Percentiles rank a stretch among this genome's conserved stretches.
Evolutionary conservation across 2,797 vertebrate genomes (phyloP).

Genomic region (Spea hammondii): DNA sequence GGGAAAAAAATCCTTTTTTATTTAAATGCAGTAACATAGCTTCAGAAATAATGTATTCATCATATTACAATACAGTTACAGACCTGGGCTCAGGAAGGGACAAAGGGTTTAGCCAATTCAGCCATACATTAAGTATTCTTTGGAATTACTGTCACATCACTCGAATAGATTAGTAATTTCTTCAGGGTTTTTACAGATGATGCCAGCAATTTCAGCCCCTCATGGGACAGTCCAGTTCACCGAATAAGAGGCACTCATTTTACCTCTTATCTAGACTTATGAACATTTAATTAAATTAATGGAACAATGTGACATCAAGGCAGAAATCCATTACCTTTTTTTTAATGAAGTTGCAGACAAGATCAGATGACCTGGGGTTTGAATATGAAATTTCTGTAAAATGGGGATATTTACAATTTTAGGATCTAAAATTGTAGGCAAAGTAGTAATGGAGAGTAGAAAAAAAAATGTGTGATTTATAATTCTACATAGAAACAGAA

Average conservation of each 20-base stretch:
- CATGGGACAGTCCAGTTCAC: conserved; percentile 45
- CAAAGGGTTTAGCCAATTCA: conserved; percentile 44
- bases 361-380: background rate
- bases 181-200: conserved; percentile 57
- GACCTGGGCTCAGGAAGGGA: conserved; percentile 42
- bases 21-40: conserved; percentile 26
- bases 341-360: conserved; percentile 56
- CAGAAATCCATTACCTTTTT: conserved; percentile 57
- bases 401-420: too few species aligned
- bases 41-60: conserved; percentile 29
- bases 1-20: conserved; percentile 2
- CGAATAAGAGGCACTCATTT: conserved; percentile 45
- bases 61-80: conserved; percentile 14
- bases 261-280: conserved; percentile 48
- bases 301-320: conserved; percentile 55
- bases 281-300: conserved; percentile 61
- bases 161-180: conserved; percentile 60
- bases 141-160: conserved; percentile 56
- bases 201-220: conserved; percentile 53
- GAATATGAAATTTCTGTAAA: conserved; percentile 48
- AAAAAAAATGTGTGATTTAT: too few species aligned
- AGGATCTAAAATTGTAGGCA: too few species aligned
- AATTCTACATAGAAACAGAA: too few species aligned
- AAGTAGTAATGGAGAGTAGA: too few species aligned
- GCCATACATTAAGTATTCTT: conserved; percentile 53